These are phyloP conservation scores for Bubalus kerabau DNA, from an alignment of 2,113 vertebrate genomes.

Conservation along the genomic window DNA sequence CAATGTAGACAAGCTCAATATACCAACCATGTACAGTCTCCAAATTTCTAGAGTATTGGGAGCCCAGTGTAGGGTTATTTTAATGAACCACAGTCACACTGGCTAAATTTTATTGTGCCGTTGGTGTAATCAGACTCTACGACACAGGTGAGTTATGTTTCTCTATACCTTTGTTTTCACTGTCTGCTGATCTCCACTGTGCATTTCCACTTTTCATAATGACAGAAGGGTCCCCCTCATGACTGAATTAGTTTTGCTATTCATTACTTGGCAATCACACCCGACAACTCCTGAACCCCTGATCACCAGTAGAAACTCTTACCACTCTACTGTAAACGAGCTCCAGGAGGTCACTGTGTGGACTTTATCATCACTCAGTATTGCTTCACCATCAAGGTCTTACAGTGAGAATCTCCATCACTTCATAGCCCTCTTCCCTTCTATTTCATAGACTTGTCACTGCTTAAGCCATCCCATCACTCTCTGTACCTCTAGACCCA, in stretches of 20 bases:
- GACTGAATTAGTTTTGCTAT: too few relatives aligned
- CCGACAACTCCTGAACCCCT: not conserved
- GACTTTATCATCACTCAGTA: not conserved
- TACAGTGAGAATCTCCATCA: rapidly evolving
- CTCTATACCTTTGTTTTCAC: not conserved
- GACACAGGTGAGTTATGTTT: not conserved
- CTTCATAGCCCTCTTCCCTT: rapidly evolving
- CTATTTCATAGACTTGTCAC: not conserved
- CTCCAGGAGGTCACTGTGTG: not conserved
- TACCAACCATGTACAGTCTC: not conserved
- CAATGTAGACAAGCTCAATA: rapidly evolving
- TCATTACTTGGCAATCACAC: not conserved
- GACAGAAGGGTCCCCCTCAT: not conserved
- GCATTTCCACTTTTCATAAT: not conserved
- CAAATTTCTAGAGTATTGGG: not conserved
- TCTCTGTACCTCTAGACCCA: not conserved
- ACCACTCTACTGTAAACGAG: not conserved
- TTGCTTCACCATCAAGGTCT: not conserved
- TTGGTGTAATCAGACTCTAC: rapidly evolving
- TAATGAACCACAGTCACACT: not conserved
- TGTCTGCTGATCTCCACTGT: not conserved
- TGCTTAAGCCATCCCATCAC: not conserved
- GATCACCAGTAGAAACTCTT: not conserved
- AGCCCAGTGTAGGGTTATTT: not conserved
- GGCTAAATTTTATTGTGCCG: not conserved